Percentiles rank a stretch among this genome's conserved stretches.
phyloP scores from a whole-genome alignment of 2,113 vertebrate genomes.

The Talpa occidentalis region DNA sequence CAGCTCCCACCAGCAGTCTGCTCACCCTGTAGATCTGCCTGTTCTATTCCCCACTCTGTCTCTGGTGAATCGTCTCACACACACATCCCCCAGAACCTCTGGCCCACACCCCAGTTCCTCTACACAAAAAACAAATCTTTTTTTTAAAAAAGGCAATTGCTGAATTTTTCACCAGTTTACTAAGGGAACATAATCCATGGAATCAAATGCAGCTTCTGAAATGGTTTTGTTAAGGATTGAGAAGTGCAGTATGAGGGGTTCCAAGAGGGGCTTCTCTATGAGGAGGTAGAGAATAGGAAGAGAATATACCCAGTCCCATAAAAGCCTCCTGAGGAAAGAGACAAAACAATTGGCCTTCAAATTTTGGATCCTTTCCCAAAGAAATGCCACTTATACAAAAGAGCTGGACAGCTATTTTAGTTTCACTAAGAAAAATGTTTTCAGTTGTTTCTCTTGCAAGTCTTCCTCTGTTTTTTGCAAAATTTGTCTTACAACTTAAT shows the following conservation, averaged over 20 bases:
- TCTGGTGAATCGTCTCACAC: too few relatives aligned
- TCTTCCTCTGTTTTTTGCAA: slow-evolving; percentile 44
- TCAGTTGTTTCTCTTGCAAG: slow-evolving; percentile 63
- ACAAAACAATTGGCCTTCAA: slow-evolving; percentile 59
- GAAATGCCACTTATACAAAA: slow-evolving; percentile 69
- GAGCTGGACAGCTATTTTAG: slow-evolving; percentile 50
- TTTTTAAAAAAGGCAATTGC: background rate
- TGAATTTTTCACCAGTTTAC: slow-evolving; percentile 19
- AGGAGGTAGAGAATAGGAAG: background rate
- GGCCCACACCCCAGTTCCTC: too few relatives aligned
- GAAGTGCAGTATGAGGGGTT: background rate
- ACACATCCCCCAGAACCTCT: too few relatives aligned
- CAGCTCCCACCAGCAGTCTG: too few relatives aligned
- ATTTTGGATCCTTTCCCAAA: slow-evolving; percentile 67
- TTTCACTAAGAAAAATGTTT: slow-evolving; percentile 61
- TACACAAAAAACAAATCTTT: too few relatives aligned
- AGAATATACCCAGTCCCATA: background rate
- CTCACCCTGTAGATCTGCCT: too few relatives aligned
- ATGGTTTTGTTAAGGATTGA: slow-evolving; percentile 30
- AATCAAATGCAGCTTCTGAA: slow-evolving; percentile 32
- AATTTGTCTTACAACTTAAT: slow-evolving; percentile 60
- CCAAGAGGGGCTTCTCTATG: background rate
- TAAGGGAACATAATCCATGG: background rate
- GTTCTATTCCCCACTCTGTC: too few relatives aligned
- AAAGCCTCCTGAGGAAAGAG: slow-evolving; percentile 43